These are phyloP conservation scores for Sterrhoptilus dennistouni DNA, from an alignment of 2,113 vertebrate species.

Conservation along the genomic window DNA sequence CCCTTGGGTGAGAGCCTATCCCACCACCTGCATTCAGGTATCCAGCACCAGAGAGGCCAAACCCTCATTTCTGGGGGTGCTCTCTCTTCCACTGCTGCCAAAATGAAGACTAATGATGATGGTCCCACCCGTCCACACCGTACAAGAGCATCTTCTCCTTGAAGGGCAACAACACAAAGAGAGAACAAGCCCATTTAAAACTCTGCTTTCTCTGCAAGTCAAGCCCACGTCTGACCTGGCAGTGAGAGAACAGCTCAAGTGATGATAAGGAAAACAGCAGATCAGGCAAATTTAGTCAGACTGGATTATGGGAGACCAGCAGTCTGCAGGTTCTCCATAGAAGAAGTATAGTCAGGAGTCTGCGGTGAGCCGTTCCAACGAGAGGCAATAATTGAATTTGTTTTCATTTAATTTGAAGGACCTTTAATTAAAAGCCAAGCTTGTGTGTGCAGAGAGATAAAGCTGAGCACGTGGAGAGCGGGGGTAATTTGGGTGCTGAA, in stretches of 20 bases:
- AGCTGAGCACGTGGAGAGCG: conserved; percentile 65
- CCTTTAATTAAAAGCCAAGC: conserved; percentile 84
- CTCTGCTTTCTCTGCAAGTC: conserved; percentile 12
- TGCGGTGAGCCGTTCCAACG: conserved; percentile 71
- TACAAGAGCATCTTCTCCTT: not conserved
- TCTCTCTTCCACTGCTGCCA: not conserved
- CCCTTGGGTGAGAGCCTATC: not conserved
- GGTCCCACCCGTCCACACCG: not conserved
- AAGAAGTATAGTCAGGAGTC: conserved; percentile 66
- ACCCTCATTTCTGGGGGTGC: not conserved
- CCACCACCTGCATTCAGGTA: not conserved
- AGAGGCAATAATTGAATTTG: conserved; percentile 84
- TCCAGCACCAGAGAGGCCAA: not conserved
- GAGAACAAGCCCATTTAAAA: conserved; percentile 27
- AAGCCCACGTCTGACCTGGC: conserved; percentile 54
- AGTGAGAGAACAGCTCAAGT: conserved; percentile 59
- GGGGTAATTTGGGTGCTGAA: conserved; percentile 77
- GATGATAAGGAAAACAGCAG: conserved; percentile 77
- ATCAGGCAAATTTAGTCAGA: conserved; percentile 64
- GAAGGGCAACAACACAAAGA: not conserved
- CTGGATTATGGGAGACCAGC: conserved; percentile 63
- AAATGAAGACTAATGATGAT: not conserved
- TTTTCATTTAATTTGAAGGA: conserved; percentile 83
- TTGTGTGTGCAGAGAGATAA: conserved; percentile 80
- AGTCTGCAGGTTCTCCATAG: conserved; percentile 46